Evolutionary conservation across 1,140 invertebrate species (phyloP), one percentile per base, ranked within the genome.

Genomic region (Aphaenogaster rudis): DNA sequence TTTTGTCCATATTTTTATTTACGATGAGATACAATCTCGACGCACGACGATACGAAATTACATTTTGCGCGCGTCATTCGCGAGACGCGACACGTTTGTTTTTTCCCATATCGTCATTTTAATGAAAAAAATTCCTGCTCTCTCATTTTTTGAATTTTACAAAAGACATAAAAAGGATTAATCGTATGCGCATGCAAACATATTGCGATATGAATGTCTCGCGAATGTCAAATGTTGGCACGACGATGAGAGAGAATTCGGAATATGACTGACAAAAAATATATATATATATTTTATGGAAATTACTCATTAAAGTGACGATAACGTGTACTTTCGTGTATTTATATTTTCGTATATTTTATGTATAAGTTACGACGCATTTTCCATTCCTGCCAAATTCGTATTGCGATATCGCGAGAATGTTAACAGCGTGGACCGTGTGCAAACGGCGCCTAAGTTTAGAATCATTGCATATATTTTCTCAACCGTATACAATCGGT

Each of bases 381-480:
- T 61, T 61, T 61, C n/a, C 59, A 84, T 39, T 67, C n/a, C 80
- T 84, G 42, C 42, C 69, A 28, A 84, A 74, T 61, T 28, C 28
- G 42, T 67, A 66, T 67, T 80, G 21, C 79, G 67, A 69, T 82
- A 61, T 74, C 42, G 8, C 36, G 33, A 76, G 50, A 84, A 50
- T n/a, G 33, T 54, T 61, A 82, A 72, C 39, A 66, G 33, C 78
- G 48, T 42, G 17, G 39, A 61, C 48, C 15, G 64, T 36, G 64
- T 59, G 28, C 67, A 13, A 61, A 48, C 28, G 28, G 48, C 63
- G 48, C 78, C 42, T 48, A 39, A 61, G 57, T 84, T 71, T 61
- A 11, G 15, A 81, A 81, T 28, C 28, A 59, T 61, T 76, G 21
- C 42, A 17, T 69, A 74, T 74, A 74, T 84, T 52, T 69, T 84